Conservation (phyloP, 2,797 vertebrate genomes). For the Tenualosa ilisha region DNA sequence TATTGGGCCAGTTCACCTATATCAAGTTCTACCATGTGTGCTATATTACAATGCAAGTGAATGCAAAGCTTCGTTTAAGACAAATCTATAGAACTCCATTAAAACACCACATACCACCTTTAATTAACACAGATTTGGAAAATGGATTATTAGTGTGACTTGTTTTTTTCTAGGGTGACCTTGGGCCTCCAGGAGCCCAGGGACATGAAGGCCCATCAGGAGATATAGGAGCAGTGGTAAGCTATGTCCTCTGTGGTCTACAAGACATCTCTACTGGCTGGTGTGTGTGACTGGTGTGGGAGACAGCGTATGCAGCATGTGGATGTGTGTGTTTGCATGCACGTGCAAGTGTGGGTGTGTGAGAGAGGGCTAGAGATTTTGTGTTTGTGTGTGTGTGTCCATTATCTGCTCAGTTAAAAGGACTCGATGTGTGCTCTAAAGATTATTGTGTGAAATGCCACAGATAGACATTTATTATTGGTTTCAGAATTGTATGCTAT, state of each 20-base stretch:
- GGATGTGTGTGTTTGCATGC: background rate
- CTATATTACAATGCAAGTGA: too few species aligned
- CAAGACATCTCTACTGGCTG: background rate
- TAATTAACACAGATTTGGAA: too few species aligned
- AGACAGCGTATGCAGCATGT: background rate
- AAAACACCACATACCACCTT: too few species aligned
- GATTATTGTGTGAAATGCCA: background rate
- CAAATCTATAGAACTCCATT: too few species aligned
- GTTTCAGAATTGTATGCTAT: background rate
- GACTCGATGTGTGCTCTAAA: background rate
- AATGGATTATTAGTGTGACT: background rate
- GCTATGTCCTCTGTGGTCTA: background rate
- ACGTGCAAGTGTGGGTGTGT: background rate
- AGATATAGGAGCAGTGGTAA: slow-evolving; percentile 34
- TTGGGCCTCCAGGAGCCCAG: slow-evolving; percentile 36
- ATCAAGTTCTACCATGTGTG: too few species aligned
- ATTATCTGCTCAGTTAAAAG: background rate
- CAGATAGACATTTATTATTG: background rate
- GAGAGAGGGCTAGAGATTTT: background rate
- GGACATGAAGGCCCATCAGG: slow-evolving; percentile 45
- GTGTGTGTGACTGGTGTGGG: background rate
- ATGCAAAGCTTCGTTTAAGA: too few species aligned
- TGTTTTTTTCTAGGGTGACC: slow-evolving; percentile 31
- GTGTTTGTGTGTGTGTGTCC: background rate
- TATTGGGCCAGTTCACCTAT: too few species aligned